phyloP scores from a whole-genome alignment of 2,888 invertebrate genomes.

The Mamestra brassicae region DNA sequence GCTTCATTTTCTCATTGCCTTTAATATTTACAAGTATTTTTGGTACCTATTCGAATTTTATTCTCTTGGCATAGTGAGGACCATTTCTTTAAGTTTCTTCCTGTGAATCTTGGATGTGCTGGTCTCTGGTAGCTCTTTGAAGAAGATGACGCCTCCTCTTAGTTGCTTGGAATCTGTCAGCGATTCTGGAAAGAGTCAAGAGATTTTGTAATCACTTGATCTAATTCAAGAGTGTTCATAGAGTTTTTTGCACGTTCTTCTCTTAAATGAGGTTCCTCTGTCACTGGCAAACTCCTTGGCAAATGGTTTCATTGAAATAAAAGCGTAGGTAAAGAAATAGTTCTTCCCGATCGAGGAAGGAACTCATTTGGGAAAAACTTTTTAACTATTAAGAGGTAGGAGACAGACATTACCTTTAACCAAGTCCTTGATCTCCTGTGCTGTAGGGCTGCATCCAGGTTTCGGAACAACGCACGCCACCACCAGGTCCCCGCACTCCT shows the following conservation, averaged over 20 bases:
- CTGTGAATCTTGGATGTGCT: slow-evolving; percentile 71
- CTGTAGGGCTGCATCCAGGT: slow-evolving; percentile 65
- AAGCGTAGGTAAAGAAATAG: too few species aligned
- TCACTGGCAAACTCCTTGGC: too few species aligned
- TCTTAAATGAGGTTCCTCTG: too few species aligned
- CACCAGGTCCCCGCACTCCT: slow-evolving; percentile 75
- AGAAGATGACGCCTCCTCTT: slow-evolving; percentile 67
- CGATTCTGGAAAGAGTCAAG: slow-evolving; percentile 52
- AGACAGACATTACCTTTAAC: slow-evolving; percentile 71
- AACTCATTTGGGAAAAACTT: background rate
- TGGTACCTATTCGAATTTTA: background rate
- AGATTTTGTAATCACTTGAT: background rate
- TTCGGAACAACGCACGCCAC: slow-evolving; percentile 76
- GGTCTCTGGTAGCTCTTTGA: slow-evolving; percentile 68
- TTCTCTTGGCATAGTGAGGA: slow-evolving; percentile 36
- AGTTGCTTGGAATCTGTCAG: slow-evolving; percentile 68
- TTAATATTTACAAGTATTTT: too few species aligned
- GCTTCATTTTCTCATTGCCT: too few species aligned
- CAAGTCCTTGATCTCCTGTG: slow-evolving; percentile 77
- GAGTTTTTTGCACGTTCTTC: background rate
- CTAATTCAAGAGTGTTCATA: background rate
- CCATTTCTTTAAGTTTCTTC: slow-evolving; percentile 64
- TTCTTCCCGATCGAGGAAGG: too few species aligned
- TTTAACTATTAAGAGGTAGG: background rate
- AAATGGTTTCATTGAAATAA: too few species aligned